Evolutionary conservation across 64 coral and sea anemone genomes (phyloP).

Genomic region (Pachyseris speciosa): DNA sequence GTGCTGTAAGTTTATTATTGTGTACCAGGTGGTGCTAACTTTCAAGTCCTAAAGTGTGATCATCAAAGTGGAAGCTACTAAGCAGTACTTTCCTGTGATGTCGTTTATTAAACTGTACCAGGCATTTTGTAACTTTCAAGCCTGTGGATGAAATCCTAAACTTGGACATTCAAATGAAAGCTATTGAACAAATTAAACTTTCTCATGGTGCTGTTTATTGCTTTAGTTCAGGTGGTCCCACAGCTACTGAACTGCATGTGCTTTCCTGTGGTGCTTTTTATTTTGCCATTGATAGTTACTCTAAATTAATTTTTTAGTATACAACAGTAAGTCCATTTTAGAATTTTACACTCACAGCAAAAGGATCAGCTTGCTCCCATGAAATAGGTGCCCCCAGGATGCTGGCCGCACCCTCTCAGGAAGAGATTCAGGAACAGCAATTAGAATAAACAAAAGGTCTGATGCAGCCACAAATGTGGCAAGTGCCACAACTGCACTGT

Average conservation of each 20-base stretch:
- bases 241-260: too few species aligned
- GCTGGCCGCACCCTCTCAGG: slow-evolving; percentile 92
- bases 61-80: neutral
- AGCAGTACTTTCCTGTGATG: too few species aligned
- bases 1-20: too few species aligned
- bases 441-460: slow-evolving; percentile 93
- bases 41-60: neutral
- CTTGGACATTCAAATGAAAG: too few species aligned
- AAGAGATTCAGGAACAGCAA: slow-evolving; percentile 95
- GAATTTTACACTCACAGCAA: slow-evolving; percentile 78
- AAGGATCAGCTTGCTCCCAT: slow-evolving; percentile 99
- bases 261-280: too few species aligned
- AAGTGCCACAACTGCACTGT: slow-evolving; percentile 91
- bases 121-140: too few species aligned
- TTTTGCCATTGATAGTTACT: neutral
- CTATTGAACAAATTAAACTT: too few species aligned
- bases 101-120: too few species aligned
- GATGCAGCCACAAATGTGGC: slow-evolving; percentile 91
- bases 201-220: too few species aligned
- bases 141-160: too few species aligned
- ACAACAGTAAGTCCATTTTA: neutral
- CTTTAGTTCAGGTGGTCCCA: too few species aligned
- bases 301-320: neutral
- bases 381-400: slow-evolving; percentile 98
- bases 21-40: too few species aligned